Base-by-base conservation (phyloP, 2,888 invertebrate genomes). In the Stenodera caucasica region DNA sequence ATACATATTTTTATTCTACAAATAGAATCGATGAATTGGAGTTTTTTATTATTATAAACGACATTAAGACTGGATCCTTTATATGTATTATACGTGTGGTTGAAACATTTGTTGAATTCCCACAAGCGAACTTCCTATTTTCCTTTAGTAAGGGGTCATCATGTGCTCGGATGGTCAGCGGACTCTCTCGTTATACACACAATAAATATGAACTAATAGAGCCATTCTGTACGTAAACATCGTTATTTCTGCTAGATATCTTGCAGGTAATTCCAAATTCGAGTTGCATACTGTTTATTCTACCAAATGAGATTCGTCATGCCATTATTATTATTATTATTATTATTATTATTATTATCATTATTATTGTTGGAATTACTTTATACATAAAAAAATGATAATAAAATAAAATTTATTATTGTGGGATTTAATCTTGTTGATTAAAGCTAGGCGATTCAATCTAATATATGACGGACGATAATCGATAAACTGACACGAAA, bases 191-290 rank as follows among this genome's bases (percentile, higher is more conserved):
- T 76, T 77, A 76, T 77, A 76, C 75, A 76, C 75, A 78, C 77
- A 77, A 78, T 78, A 78, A 77, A 78, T 78, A 78, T 74, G 77
- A 74, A 75, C 77, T 78, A 79, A 79, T 79, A 78, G 77, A 78
- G 75, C 74, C 69, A 73, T 78, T 74, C 76, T 74, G 70, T 75
- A 73, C 75, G 78, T 76, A 78, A 78, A 78, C 77, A 78, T 77
- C 77, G 77, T 77, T 78, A 78, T 77, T 78, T 77, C 76, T 73
- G 75, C 75, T 72, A 74, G 72, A 75, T 70, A 72, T 75, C 69
- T 70, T 60, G 60, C 58, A 61, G 60, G 66, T 68, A 66, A 63
- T 63, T 63, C 49, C 57, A 60, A 69, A 67, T 72, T 70, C 64
- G 65, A 64, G 66, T 68, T 72, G 68, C 61, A 70, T 70, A 29